Evolutionary conservation across 2,888 invertebrate species (phyloP), one percentile per base, ranked within the genome.

Genomic region (Glaucopsyche alexis): DNA sequence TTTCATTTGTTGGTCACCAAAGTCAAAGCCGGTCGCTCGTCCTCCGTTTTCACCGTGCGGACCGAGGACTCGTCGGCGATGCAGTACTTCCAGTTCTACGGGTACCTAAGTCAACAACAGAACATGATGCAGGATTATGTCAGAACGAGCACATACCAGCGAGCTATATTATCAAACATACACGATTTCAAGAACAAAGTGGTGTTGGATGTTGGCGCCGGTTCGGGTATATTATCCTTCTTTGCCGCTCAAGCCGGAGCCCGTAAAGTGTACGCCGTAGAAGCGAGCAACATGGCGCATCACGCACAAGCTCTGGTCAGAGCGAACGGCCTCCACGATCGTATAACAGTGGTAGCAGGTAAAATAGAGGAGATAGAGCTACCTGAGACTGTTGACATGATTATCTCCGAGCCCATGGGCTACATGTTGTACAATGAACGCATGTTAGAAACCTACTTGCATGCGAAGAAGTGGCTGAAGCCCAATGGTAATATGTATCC

Each of bases 81-180:
- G 91, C 99, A 99, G 91, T 99, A 99, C 94, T 99, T 99, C 87
- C 99, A 99, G 94, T 99, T 99, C 91, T 99, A 99, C 91, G 99
- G 99, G 78, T 99, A 99, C 93, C 93, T 99, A 80, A 99, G 99
- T 74, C 99, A 99, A 87, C 99, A 99, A 90, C 99, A 99, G 91
- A 99, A 99, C 86, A 99, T 99, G 99, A 97, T 99, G 97, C 99
- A 99, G 93, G 99, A 99, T 89, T 99, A 98, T 89, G 98, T 99
- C 78, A 94, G 99, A 80, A 99, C 99, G 67, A 98, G 98, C 85
- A 99, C 99, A 74, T 99, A 99, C 90, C 99, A 99, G 90, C 95
- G 98, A 82, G 99, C 99, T 74, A 99, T 99, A 86, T 94, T 99
- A 77, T 96, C 97, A 73, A 99, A 99, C 91, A 94, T 97, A 73